Percentiles rank a stretch among this genome's conserved stretches.
Evolutionary conservation across 1,140 invertebrate genomes (phyloP).

Genomic region (Gryon sp.): DNA sequence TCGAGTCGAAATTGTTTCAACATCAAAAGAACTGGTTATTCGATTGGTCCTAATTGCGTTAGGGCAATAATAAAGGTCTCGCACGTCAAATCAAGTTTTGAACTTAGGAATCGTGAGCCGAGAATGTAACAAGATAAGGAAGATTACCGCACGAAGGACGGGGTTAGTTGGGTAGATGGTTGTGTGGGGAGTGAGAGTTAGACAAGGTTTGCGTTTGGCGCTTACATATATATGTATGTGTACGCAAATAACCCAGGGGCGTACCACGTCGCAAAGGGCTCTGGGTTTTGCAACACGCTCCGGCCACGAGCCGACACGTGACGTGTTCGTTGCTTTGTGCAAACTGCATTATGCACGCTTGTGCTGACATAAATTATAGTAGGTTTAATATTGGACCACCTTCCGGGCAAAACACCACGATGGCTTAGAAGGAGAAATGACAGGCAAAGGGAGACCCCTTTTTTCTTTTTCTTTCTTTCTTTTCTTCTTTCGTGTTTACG

Average conservation of each 20-base stretch:
- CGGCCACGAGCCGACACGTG: constrained; percentile 67
- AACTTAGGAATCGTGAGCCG: constrained; percentile 27
- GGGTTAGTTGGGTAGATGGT: too few relatives aligned
- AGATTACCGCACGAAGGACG: too few relatives aligned
- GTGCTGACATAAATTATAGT: constrained; percentile 69
- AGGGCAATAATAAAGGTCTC: constrained; percentile 38
- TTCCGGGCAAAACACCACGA: constrained; percentile 56
- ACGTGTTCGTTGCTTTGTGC: constrained; percentile 55
- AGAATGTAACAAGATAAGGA: constrained; percentile 48
- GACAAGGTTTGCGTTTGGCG: constrained; percentile 11
- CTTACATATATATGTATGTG: constrained; percentile 40
- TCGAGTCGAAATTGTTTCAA: constrained; percentile 30
- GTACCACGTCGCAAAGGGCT: constrained; percentile 49
- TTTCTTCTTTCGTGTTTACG: too few relatives aligned
- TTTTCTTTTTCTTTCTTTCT: constrained; percentile 5
- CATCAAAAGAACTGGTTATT: constrained; percentile 29
- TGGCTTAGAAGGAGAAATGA: too few relatives aligned
- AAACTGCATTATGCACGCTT: constrained; percentile 70
- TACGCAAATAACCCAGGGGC: constrained; percentile 49
- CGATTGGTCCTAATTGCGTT: constrained; percentile 42
- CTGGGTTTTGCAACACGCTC: constrained; percentile 17
- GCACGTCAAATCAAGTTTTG: constrained; percentile 19
- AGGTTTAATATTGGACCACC: constrained; percentile 68
- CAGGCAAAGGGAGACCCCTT: too few relatives aligned
- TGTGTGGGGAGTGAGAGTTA: constrained; percentile 2